These are phyloP conservation scores for Cephus runcator DNA, from an alignment of 2,888 invertebrate genomes.

Conservation along the genomic window DNA sequence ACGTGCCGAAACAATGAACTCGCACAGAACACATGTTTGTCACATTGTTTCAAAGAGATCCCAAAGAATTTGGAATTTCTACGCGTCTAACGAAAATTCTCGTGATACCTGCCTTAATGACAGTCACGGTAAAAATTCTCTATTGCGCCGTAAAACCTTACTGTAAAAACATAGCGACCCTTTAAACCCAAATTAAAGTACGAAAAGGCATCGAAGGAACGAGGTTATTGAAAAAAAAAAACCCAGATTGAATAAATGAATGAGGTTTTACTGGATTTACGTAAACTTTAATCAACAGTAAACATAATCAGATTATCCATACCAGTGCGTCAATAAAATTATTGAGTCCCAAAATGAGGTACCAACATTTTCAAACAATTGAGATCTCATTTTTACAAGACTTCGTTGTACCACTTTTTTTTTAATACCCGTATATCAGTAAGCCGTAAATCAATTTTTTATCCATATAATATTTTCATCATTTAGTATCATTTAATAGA, in stretches of 20 bases:
- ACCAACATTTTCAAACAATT: background rate
- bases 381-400: background rate
- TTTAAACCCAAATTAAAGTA: background rate
- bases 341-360: background rate
- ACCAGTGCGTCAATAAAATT: background rate
- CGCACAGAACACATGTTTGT: background rate
- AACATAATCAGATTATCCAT: background rate
- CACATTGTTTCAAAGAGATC: background rate
- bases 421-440: too few relatives aligned
- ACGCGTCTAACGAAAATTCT: background rate
- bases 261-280: background rate
- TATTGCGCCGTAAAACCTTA: background rate
- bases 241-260: background rate
- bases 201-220: background rate
- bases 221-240: background rate
- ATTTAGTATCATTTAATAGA: conserved; percentile 61
- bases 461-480: conserved; percentile 24
- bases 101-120: background rate
- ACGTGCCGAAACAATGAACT: conserved; percentile 1
- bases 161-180: background rate
- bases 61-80: background rate
- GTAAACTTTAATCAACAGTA: background rate
- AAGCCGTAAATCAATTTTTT: background rate
- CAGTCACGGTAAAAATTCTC: background rate
- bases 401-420: background rate